A percentile compares a stretch with the other conserved stretches of the same genome.
Evolutionary conservation across 2,113 vertebrate species (phyloP).

Genomic region (Isurus oxyrinchus): DNA sequence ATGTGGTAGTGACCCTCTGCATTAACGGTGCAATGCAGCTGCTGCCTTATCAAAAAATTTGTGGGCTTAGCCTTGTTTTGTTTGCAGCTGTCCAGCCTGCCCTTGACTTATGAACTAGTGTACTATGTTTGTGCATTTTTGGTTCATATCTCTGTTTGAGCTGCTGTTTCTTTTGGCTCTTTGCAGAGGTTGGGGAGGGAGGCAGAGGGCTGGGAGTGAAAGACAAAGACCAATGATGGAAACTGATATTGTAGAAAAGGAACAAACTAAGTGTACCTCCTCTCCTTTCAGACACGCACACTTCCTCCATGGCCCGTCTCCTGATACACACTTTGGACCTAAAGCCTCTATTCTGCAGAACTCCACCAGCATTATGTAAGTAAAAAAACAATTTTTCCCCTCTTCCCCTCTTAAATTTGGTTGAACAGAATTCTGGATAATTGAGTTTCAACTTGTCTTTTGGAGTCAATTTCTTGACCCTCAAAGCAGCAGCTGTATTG

Average conservation of each 20-base stretch:
- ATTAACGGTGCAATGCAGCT: not conserved
- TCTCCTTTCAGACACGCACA: conserved; percentile 57
- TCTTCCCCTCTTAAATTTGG: not conserved
- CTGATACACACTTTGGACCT: conserved; percentile 70
- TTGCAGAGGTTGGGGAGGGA: not conserved
- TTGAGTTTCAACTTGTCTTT: not conserved
- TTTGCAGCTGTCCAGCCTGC: not conserved
- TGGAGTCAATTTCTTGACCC: not conserved
- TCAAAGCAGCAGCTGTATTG: not conserved
- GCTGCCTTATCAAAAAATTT: not conserved
- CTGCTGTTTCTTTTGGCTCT: not conserved
- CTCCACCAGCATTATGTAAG: conserved; percentile 69
- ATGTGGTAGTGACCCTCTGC: not conserved
- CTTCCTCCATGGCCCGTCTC: conserved; percentile 70
- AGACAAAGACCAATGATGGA: not conserved
- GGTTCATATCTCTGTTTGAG: not conserved
- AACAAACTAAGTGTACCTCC: not conserved
- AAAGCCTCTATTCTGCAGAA: conserved; percentile 72
- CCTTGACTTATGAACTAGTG: not conserved
- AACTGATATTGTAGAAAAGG: not conserved
- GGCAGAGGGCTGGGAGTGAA: not conserved
- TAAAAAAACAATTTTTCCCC: not conserved
- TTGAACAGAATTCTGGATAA: not conserved
- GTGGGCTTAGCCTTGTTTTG: not conserved
- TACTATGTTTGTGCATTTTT: not conserved